Base-by-base conservation (phyloP, 37 sponge, comb jelly and placozoan genomes). In the Amphimedon queenslandica region DNA sequence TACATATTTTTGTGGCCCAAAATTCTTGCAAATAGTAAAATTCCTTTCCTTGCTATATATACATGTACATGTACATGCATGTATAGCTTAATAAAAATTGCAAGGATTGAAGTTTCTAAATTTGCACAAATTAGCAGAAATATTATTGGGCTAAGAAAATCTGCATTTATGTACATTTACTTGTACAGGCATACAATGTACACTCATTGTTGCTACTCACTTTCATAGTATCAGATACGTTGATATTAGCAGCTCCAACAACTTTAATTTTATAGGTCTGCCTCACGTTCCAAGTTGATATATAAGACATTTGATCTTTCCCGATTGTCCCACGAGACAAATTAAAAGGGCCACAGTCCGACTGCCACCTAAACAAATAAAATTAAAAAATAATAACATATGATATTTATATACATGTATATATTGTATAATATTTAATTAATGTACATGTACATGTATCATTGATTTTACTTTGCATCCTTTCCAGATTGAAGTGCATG, bases 201-300 rank as follows among this genome's bases (percentile, higher is more conserved):
- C 51, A 36, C 6, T 27, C 6, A 41, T 57, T 20, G 34, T n/a
- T 39, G n/a, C 23, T n/a, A n/a, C 40, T 39, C 13, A 92, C 92
- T 77, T 87, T 92, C 42, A 78, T 69, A 56, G 82, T 82, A 29
- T 87, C 85, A 55, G 73, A 51, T 40, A 80, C 74, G 38, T 87
- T 92, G 71, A 80, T 71, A 66, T 92, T 88, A 53, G 71, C 80
- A n/a, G 93, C 93, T 43, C 42, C 60, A 23, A 87, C 30, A 23
- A 87, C 66, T 38, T 81, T 87, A 21, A 92, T 23, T 53, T 47
- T 58, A 66, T 80, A 84, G n/a, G 56, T 76, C 0, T 80, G 71
- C 43, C 60, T 61, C n/a, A 89, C 28, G 0, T 84, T 66, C 81
- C 80, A 84, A 1, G 74, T 84, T 32, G 81, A 72, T 8, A 84